Conservation (phyloP, 2,888 invertebrate species). For the Agrochola lychnidis region DNA sequence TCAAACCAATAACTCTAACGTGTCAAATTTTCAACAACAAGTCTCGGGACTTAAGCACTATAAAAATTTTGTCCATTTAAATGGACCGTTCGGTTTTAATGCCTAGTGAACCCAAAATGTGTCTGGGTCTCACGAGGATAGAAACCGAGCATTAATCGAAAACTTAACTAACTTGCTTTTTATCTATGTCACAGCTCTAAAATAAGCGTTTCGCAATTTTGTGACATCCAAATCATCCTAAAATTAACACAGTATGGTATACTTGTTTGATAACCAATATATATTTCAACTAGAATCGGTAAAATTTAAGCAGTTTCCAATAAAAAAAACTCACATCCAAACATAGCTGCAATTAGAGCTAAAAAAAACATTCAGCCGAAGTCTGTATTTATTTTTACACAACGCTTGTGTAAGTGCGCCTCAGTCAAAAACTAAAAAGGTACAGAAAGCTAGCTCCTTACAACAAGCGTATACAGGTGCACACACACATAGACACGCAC, state of each 20-base stretch:
- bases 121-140: no score
- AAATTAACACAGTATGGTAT: neutral
- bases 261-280: neutral
- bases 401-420: neutral
- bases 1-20: no score
- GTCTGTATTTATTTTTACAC: neutral
- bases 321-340: neutral
- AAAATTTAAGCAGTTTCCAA: neutral
- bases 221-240: neutral
- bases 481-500: no score
- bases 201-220: neutral
- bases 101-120: no score
- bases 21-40: no score
- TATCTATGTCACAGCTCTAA: neutral
- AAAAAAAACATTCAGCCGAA: neutral
- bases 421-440: neutral
- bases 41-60: no score
- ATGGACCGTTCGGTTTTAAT: no score
- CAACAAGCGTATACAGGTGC: neutral
- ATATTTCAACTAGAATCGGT: no score
- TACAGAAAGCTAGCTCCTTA: neutral
- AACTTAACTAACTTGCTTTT: no score
- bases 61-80: no score
- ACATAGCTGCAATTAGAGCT: neutral
- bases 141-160: no score